Evolutionary conservation across 2,888 invertebrate genomes (phyloP).

Genomic region (Torymus auratus): DNA sequence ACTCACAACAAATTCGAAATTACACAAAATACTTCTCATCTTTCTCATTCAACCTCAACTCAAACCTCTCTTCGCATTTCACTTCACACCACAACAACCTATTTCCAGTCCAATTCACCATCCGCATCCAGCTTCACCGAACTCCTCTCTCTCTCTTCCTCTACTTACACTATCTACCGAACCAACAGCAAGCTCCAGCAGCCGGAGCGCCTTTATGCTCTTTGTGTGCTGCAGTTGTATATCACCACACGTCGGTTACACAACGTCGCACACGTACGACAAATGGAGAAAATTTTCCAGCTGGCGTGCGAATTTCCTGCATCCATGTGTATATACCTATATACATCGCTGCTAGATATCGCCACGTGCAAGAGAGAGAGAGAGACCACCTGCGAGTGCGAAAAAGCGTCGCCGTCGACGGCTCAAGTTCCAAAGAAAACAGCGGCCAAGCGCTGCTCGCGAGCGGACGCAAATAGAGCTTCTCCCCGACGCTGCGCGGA

Average conservation of each 20-base stretch:
- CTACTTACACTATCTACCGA: background rate
- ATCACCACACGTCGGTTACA: background rate
- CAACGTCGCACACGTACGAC: conserved; percentile 10
- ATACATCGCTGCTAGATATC: too few relatives aligned
- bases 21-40: too few relatives aligned
- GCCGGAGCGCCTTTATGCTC: background rate
- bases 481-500: too few relatives aligned
- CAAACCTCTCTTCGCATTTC: too few relatives aligned
- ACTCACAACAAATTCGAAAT: too few relatives aligned
- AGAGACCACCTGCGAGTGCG: background rate
- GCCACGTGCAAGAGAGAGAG: background rate
- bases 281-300: conserved; percentile 26
- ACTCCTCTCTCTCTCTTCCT: background rate
- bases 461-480: background rate
- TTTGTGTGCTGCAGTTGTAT: background rate
- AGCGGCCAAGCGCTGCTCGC: conserved; percentile 11
- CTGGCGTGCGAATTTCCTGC: background rate
- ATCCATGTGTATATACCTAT: too few relatives aligned
- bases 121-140: background rate
- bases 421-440: conserved; percentile 36
- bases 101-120: too few relatives aligned
- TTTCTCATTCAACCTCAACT: too few relatives aligned
- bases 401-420: background rate
- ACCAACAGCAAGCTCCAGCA: background rate
- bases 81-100: too few relatives aligned